Evolutionary conservation across 2,888 invertebrate genomes (phyloP), one percentile per base, ranked within the genome.

Genomic region (Euspilapteryx auroguttella): DNA sequence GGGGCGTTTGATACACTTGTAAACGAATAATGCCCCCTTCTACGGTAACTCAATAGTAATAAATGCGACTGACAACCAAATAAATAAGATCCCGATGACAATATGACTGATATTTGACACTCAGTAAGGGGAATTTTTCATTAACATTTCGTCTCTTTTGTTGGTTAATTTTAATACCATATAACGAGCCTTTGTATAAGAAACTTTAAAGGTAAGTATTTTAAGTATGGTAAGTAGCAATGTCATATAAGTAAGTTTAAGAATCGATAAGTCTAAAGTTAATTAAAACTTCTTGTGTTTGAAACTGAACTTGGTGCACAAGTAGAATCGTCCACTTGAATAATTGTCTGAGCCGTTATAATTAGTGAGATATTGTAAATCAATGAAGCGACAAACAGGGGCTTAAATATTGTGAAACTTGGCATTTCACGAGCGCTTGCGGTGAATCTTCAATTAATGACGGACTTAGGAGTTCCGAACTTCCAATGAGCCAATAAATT

Each of bases 1-100:
- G n/a, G 66, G 56, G 56, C 52, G 54, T 52, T 61, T 71, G 69
- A 75, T 73, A 75, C 69, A 71, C 71, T 73, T 68, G 73, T 73
- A 71, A 75, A 73, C 71, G 73, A 75, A 73, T 75, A 75, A 66
- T 45, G 47, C 47, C 56, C 17, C 25, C 22, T 22, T 8, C 8
- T 17, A 17, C 5, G 17, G 17, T 17, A 17, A 17, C 17, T 17
- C 8, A 8, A 17, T 6, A 6, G 5, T 17, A 17, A 17, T 17
- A 17, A 5, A 17, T 6, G 17, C 5, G n/a, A n/a, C n/a, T 6
- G 17, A 17, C 8, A 17, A 8, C 17, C 5, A 17, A 17, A 17
- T 17, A 17, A 17, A 17, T 17, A 17, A 17, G 5, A 17, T 17
- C 17, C 8, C 17, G 17, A 8, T 17, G 17, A 17, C 17, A 17